These are phyloP conservation scores for Siniperca scherzeri DNA, from an alignment of 2,797 vertebrate species.

Conservation along the genomic window DNA sequence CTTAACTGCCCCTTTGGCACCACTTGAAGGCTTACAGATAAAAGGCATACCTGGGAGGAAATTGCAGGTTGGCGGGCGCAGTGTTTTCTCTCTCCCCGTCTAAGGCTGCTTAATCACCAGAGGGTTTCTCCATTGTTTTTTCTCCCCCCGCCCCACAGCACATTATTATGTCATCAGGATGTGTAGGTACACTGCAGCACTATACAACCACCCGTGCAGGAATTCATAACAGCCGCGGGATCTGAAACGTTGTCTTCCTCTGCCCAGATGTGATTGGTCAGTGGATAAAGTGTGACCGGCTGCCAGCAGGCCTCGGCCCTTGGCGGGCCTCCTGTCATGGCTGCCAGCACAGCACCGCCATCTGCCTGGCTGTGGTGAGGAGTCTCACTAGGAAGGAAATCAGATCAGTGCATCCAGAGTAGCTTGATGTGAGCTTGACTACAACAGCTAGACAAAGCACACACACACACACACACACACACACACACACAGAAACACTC, in stretches of 20 bases:
- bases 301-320: constrained; percentile 12
- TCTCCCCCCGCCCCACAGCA: constrained; percentile 19
- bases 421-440: constrained; percentile 22
- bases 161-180: constrained; percentile 48
- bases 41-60: constrained; percentile 84
- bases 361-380: constrained; percentile 72
- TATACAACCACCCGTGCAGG: constrained; percentile 15
- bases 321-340: constrained; percentile 12
- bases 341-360: constrained; percentile 56
- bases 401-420: constrained; percentile 64
- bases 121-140: constrained; percentile 44
- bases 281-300: constrained; percentile 16
- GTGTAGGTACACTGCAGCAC: constrained; percentile 29
- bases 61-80: constrained; percentile 76
- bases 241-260: constrained; percentile 14
- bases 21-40: constrained; percentile 82
- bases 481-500: constrained; percentile 5
- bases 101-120: constrained; percentile 42
- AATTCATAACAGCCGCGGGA: constrained; percentile 20
- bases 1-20: constrained; percentile 68
- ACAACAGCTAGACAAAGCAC: constrained; percentile 28
- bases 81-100: constrained; percentile 65
- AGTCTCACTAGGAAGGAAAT: constrained; percentile 69
- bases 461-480: constrained; percentile 19
- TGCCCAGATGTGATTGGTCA: constrained; percentile 47